Base-by-base conservation (phyloP, 2,113 vertebrate genomes). In the Ornithorhynchus anatinus region DNA sequence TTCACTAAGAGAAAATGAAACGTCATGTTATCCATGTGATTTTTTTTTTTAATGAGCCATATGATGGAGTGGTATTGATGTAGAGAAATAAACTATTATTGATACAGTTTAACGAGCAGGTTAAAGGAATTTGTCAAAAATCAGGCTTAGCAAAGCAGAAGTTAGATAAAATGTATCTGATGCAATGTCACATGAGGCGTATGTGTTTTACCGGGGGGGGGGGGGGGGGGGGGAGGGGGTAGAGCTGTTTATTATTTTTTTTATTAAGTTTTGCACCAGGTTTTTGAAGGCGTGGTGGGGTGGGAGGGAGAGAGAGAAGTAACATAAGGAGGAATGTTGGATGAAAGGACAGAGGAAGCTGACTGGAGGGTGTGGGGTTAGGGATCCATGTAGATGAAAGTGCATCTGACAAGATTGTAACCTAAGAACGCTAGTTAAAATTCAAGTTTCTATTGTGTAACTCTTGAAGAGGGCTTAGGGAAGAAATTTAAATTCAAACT, bases 41-140 rank as follows among this genome's bases (percentile, higher is more conserved):
- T 75, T 75, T 60, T 27, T n/a, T 39, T 61, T 42, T 33, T 60
- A 53, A 35, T 16, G 17, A 73, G 12, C 13, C 23, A 69, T 45
- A 56, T 69, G 33, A 33, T 27, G 16, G 17, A 20, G 40, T 50
- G 17, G 25, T 37, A 1, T 33, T 62, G 14, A 7, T 48, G 58
- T 35, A 22, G 27, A 37, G 45, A 60, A 67, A 74, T 50, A 64
- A 64, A 64, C 12, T 36, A 45, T 44, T 76, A 45, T 59, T 74
- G 51, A 69, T 72, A 23, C 63, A 56, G 8, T 52, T 70, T 63
- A 59, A 44, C 75, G 58, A 54, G 59, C 54, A n/a, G 27, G 32
- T 40, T 68, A 57, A 72, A 84, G 79, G 12, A 65, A 68, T 68
- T 58, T 29, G 79, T 43, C 29, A 44, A 58, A 75, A 85, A 79